Conservation (phyloP, 2,113 vertebrate species). For the Leucoraja erinaceus region DNA sequence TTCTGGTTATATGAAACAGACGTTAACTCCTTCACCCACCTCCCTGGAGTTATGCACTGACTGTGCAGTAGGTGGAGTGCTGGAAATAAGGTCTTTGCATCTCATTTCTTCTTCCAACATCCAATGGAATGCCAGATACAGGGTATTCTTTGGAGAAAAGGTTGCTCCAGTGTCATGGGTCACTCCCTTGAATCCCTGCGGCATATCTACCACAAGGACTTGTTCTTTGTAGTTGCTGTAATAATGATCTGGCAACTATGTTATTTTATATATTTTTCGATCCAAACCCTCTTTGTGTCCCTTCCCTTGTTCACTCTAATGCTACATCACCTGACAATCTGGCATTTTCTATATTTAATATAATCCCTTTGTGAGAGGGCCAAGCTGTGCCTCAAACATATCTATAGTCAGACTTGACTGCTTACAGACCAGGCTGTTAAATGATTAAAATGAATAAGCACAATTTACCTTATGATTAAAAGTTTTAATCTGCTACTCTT, state of each 20-base stretch:
- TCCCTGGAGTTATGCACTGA: background rate
- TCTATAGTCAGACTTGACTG: background rate
- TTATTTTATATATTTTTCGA: background rate
- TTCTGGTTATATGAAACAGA: background rate
- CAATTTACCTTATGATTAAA: background rate
- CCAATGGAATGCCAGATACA: background rate
- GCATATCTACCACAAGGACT: background rate
- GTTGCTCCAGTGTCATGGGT: background rate
- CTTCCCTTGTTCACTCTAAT: background rate
- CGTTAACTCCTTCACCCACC: too few relatives aligned
- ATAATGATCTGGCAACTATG: background rate
- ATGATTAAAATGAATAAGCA: background rate
- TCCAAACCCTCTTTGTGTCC: background rate
- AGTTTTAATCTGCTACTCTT: background rate
- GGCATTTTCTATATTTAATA: background rate
- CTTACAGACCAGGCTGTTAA: background rate
- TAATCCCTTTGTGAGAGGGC: background rate
- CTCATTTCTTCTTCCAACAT: background rate
- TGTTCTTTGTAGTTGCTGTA: background rate
- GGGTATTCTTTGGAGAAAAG: background rate
- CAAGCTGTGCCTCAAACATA: background rate
- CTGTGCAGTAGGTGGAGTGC: background rate
- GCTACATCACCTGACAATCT: background rate
- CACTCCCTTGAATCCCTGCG: background rate
- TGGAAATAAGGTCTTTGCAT: background rate